Base-by-base conservation (phyloP, 2,113 vertebrate species). In the Dromas ardeola region DNA sequence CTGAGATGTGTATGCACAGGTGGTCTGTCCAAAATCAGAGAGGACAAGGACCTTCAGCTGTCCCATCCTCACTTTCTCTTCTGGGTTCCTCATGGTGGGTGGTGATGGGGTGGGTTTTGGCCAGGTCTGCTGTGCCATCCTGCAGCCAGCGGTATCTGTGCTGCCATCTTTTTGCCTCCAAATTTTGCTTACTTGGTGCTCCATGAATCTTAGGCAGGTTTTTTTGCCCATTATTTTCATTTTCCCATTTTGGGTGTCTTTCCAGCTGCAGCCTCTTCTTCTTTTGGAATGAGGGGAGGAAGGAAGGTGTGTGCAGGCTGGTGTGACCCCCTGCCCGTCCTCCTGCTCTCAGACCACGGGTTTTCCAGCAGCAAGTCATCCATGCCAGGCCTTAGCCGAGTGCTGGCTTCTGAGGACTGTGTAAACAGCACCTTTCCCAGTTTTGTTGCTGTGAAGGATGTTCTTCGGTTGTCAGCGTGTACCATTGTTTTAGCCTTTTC, bases 291-390 rank as follows among this genome's bases (percentile, higher is more conserved):
- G 1, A 43, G 15, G 18, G 30, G n/a, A 55, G 40, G 52, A 29
- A 59, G 21, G 23, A 32, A 36, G 9, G 23, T 40, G 30, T 32
- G 27, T 34, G 11, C 3, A 6, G 58, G n/a, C 53, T 76, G 56
- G 10, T 66, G 42, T 23, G 66, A 30, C 25, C 47, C 3, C 1
- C 27, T 71, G 38, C 16, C 55, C 4, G 0, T 42, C 22, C 42
- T 80, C 40, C 69, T 1, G 11, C 50, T 61, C 10, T 91, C n/a
- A 32, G 65, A 52, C 29, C 5, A 2, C 0, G 0, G 9, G 6
- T 78, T 69, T 62, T 61, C 23, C 21, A 30, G 61, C 7, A 3
- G 3, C 5, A 27, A 56, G 38, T 45, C 32, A 25, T 16, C 6
- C 0, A 3, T 38, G 65, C 70, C 49, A 70, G 36, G 62, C 63